Evolutionary conservation across 1,140 invertebrate genomes (phyloP).

Genomic region (Orchestia grillus): DNA sequence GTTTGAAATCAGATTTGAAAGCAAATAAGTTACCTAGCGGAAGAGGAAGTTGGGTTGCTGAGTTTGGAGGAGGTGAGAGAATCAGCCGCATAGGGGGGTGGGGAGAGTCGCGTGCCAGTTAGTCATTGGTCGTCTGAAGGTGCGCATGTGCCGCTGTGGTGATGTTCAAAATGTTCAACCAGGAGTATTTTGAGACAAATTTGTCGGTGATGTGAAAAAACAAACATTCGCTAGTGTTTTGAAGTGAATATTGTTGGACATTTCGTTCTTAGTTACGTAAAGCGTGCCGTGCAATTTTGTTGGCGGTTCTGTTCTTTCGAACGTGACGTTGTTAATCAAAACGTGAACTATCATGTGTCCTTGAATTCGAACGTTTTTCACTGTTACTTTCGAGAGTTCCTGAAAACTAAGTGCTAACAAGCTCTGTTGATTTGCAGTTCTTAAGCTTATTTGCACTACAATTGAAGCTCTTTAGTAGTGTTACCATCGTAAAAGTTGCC

Average conservation of each 20-base stretch:
- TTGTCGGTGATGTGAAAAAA: neutral
- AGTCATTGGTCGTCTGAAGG: neutral
- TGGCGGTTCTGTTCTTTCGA: neutral
- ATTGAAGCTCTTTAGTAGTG: too few relatives aligned
- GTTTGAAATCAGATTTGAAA: neutral
- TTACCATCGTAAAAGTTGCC: too few relatives aligned
- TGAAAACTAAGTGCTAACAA: neutral
- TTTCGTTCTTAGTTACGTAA: neutral
- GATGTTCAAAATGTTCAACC: neutral
- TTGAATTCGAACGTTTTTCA: neutral
- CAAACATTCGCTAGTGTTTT: neutral
- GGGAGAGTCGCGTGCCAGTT: neutral
- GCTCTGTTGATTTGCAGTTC: too few relatives aligned
- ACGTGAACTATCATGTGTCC: neutral
- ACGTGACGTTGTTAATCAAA: neutral
- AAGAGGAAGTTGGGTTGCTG: neutral
- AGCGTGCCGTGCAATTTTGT: neutral
- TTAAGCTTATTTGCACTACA: too few relatives aligned
- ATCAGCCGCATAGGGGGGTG: neutral
- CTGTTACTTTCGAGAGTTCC: neutral
- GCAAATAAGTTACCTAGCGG: neutral
- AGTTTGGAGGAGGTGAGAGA: neutral
- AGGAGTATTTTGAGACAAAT: neutral
- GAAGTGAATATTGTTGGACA: neutral
- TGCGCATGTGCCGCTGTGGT: neutral